phyloP scores from a whole-genome alignment of 1,140 invertebrate genomes.

The Vanessa tameamea region DNA sequence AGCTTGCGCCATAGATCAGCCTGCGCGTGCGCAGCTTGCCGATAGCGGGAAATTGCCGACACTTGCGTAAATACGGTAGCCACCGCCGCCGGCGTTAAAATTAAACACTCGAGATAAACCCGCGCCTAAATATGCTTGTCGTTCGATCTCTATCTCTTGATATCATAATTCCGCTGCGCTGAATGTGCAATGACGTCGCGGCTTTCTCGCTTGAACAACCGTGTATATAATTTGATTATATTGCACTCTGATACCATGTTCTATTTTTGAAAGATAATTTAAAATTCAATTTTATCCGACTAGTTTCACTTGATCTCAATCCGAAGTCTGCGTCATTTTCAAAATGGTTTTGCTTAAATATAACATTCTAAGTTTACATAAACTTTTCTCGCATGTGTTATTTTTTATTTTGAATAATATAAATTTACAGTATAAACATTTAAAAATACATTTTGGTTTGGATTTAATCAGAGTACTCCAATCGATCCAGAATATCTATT shows the following conservation, averaged over 20 bases:
- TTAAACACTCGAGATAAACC: constrained; percentile 44
- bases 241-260: constrained; percentile 8
- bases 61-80: constrained; percentile 73
- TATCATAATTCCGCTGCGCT: constrained; percentile 35
- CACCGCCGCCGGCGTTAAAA: constrained; percentile 35
- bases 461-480: too few species aligned
- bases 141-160: constrained; percentile 38
- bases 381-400: not conserved
- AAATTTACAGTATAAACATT: too few species aligned
- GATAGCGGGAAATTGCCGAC: constrained; percentile 61
- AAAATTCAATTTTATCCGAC: constrained; percentile 7
- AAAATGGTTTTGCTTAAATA: not conserved
- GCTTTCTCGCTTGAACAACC: constrained; percentile 26
- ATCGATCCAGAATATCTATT: too few species aligned
- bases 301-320: constrained; percentile 1
- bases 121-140: constrained; percentile 40
- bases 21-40: constrained; percentile 57
- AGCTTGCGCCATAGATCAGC: constrained; percentile 70
- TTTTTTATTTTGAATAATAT: not conserved
- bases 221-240: constrained; percentile 17
- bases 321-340: constrained; percentile 1
- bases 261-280: constrained; percentile 11
- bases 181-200: constrained; percentile 17
- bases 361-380: constrained; percentile 2
- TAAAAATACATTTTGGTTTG: too few species aligned